Conservation (phyloP, 1,140 invertebrate species). For the Helicoverpa armigera region DNA sequence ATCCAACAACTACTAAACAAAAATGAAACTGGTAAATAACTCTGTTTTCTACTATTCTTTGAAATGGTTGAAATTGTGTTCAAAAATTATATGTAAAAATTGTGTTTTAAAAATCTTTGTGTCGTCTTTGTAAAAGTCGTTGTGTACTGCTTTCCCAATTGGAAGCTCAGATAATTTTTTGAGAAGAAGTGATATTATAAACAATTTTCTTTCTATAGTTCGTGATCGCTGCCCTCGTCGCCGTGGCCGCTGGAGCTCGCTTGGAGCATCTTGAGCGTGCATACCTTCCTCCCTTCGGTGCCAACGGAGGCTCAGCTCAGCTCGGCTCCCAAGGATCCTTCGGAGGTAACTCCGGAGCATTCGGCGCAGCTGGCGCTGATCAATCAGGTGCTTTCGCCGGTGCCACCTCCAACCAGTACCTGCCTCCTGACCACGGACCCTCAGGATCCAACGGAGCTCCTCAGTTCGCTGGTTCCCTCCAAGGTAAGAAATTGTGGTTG, state of each 20-base stretch:
- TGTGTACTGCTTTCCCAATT: background rate
- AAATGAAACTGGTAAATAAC: constrained; percentile 82
- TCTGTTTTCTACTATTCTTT: constrained; percentile 28
- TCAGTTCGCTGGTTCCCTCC: constrained; percentile 49
- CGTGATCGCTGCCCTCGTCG: constrained; percentile 70
- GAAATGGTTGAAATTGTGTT: too few species aligned
- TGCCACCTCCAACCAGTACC: constrained; percentile 75
- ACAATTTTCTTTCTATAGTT: constrained; percentile 60
- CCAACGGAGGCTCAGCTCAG: constrained; percentile 19
- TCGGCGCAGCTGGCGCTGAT: constrained; percentile 46
- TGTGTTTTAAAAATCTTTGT: background rate
- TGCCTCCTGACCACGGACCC: constrained; percentile 73
- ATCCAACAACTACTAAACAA: constrained; percentile 35
- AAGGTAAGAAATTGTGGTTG: constrained; percentile 52
- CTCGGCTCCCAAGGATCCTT: constrained; percentile 40
- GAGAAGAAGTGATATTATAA: too few species aligned
- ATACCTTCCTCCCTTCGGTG: constrained; percentile 74
- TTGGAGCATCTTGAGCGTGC: constrained; percentile 77
- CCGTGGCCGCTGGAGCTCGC: constrained; percentile 73
- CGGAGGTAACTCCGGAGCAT: constrained; percentile 47
- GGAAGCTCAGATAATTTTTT: too few species aligned
- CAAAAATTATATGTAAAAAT: background rate
- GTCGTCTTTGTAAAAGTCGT: too few species aligned
- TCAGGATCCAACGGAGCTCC: constrained; percentile 59
- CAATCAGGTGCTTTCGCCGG: constrained; percentile 53